phyloP scores from a whole-genome alignment of 2,113 vertebrate species.

The Lynx canadensis region DNA sequence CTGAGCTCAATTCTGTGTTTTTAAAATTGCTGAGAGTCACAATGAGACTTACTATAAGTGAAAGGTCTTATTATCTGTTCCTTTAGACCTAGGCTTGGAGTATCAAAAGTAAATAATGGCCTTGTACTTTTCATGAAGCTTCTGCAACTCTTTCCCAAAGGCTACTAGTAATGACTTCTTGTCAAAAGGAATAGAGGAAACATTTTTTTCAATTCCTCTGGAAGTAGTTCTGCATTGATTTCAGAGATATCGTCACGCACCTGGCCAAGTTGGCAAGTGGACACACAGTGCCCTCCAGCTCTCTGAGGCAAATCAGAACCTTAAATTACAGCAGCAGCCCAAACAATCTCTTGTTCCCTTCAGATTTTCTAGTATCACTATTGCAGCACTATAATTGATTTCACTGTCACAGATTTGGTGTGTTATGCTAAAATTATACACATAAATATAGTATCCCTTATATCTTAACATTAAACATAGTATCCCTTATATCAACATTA shows the following conservation, averaged over 20 bases:
- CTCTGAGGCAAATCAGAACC: not conserved
- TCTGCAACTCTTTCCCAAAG: slow-evolving; percentile 47
- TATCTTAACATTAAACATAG: not conserved
- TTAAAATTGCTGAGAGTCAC: slow-evolving; percentile 16
- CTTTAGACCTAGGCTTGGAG: not conserved
- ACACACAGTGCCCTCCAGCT: not conserved
- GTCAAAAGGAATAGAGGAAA: slow-evolving; percentile 73
- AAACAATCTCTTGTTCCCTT: not conserved
- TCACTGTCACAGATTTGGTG: not conserved
- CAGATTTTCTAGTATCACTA: not conserved
- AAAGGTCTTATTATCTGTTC: not conserved
- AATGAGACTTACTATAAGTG: not conserved
- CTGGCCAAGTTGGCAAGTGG: slow-evolving; percentile 62
- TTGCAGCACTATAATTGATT: not conserved
- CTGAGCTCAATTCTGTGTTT: not conserved
- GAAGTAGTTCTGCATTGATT: slow-evolving; percentile 59
- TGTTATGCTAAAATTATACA: not conserved
- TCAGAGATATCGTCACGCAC: slow-evolving; percentile 29
- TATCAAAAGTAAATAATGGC: slow-evolving; percentile 63
- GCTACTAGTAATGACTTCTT: slow-evolving; percentile 57
- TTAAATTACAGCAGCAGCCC: not conserved
- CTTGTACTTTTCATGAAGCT: slow-evolving; percentile 49
- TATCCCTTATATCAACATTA: not conserved
- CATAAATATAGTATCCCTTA: not conserved
- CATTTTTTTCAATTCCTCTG: slow-evolving; percentile 65